phyloP scores from a whole-genome alignment of 2,888 invertebrate species.

The Stramonita haemastoma region DNA sequence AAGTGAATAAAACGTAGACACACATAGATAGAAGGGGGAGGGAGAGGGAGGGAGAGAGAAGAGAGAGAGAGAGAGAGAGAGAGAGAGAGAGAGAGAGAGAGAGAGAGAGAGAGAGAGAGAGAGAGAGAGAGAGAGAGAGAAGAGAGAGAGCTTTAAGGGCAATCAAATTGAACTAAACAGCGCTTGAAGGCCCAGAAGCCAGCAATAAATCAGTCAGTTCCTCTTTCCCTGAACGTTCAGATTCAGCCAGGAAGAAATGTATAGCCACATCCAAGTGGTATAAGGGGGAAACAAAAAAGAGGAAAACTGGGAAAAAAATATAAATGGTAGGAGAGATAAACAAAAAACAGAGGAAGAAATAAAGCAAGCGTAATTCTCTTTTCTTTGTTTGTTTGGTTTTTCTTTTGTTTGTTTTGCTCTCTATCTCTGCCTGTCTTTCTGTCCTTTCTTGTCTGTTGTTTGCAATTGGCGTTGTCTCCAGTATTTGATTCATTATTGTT shows the following conservation, averaged over 20 bases:
- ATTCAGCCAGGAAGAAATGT: neutral
- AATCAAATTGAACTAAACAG: slow-evolving; percentile 28
- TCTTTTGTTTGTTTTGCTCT: too few relatives aligned
- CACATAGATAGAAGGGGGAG: neutral
- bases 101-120: too few relatives aligned
- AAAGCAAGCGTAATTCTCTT: neutral
- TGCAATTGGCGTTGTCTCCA: too few relatives aligned
- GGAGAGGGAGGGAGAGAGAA: too few relatives aligned
- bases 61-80: too few relatives aligned
- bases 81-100: neutral
- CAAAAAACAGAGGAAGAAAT: too few relatives aligned
- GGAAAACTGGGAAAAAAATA: too few relatives aligned
- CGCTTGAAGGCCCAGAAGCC: slow-evolving; percentile 30
- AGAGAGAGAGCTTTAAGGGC: neutral
- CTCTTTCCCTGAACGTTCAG: neutral
- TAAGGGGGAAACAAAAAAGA: too few relatives aligned
- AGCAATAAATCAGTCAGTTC: slow-evolving; percentile 31
- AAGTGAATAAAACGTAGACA: slow-evolving; percentile 17
- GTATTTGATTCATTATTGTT: too few relatives aligned
- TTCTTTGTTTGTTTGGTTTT: too few relatives aligned
- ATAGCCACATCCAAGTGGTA: neutral
- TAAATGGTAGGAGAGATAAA: too few relatives aligned
- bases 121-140: neutral
- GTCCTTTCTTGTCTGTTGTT: too few relatives aligned
- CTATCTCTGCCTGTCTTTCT: neutral